Evolutionary conservation across 2,888 invertebrate genomes (phyloP).

Genomic region (Helleia helle): DNA sequence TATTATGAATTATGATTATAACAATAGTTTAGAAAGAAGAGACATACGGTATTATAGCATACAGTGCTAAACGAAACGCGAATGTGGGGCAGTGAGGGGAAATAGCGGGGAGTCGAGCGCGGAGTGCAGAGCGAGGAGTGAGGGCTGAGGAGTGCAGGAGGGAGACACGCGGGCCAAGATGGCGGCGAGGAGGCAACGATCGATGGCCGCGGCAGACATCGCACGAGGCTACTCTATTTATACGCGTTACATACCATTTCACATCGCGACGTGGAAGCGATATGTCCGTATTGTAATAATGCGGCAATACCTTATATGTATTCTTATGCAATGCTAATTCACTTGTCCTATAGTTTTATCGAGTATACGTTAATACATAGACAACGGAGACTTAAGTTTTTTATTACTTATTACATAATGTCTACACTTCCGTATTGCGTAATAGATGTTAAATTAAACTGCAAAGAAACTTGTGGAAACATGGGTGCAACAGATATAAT

Average conservation of each 20-base stretch:
- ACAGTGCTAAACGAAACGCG: slow-evolving; percentile 59
- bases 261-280: slow-evolving; percentile 38
- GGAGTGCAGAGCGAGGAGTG: slow-evolving; percentile 46
- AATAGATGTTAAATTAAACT: too few species aligned
- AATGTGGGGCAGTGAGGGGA: slow-evolving; percentile 70
- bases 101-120: slow-evolving; percentile 43
- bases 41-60: slow-evolving; percentile 29
- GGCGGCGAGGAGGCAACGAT: slow-evolving; percentile 71
- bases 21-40: slow-evolving; percentile 16
- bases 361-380: too few species aligned
- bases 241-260: slow-evolving; percentile 59
- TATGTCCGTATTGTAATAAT: slow-evolving; percentile 14
- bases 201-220: slow-evolving; percentile 67
- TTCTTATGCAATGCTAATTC: slow-evolving; percentile 5
- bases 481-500: too few species aligned
- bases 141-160: slow-evolving; percentile 50
- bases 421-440: too few species aligned
- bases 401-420: too few species aligned
- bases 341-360: slow-evolving; percentile 3
- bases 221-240: slow-evolving; percentile 66
- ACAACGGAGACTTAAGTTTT: too few species aligned
- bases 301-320: slow-evolving; percentile 9
- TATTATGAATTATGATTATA: slow-evolving; percentile 1
- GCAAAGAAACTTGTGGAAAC: too few species aligned
- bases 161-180: slow-evolving; percentile 71